A percentile compares a stretch with the other conserved stretches of the same genome.
Conservation (phyloP, 2,797 vertebrate species). For the Rallus crepitans region DNA sequence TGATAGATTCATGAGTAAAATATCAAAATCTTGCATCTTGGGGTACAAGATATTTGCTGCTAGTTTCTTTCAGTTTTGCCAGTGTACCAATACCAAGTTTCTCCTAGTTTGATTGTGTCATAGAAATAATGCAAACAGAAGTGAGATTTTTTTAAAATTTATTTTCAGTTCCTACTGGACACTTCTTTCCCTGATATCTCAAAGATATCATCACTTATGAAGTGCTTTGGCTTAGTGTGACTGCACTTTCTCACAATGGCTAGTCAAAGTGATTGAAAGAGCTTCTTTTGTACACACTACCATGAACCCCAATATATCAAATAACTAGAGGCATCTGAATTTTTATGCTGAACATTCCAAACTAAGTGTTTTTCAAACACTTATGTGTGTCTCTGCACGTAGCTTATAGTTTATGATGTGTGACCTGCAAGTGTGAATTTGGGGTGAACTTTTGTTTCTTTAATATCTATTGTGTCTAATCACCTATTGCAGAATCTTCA, state of each 20-base stretch:
- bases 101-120: neutral
- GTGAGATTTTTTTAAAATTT: neutral
- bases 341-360: neutral
- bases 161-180: neutral
- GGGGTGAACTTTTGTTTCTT: neutral
- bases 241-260: neutral
- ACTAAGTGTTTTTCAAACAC: neutral
- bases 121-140: neutral
- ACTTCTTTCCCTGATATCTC: neutral
- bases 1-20: neutral
- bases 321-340: neutral
- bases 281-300: neutral
- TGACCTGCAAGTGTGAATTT: neutral
- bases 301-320: neutral
- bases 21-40: neutral
- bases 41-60: neutral
- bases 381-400: rapidly evolving
- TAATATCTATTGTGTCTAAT: neutral
- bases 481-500: neutral
- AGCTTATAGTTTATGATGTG: neutral
- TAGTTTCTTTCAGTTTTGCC: neutral
- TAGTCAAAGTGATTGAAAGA: neutral
- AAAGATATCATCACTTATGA: neutral
- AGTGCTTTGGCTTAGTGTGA: neutral
- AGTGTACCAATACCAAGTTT: neutral